phyloP scores from a whole-genome alignment of 2,888 invertebrate species.

The Folsomia manolachei region DNA sequence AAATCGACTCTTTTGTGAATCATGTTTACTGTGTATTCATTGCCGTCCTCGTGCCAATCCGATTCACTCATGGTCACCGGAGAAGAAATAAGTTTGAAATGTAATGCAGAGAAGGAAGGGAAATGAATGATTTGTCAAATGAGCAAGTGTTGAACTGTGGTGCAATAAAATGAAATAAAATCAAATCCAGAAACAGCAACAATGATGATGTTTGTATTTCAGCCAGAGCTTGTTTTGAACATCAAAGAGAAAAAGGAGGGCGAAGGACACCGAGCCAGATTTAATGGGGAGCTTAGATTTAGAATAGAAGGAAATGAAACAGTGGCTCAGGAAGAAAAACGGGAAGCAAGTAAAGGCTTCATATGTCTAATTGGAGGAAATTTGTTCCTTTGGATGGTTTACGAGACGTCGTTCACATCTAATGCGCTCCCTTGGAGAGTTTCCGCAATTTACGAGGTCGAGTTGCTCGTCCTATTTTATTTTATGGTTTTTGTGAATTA shows the following conservation, averaged over 20 bases:
- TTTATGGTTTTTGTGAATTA: too few species aligned
- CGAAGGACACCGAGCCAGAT: not conserved
- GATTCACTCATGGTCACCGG: too few species aligned
- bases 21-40: not conserved
- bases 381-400: conserved; percentile 48
- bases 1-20: not conserved
- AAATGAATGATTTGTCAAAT: not conserved
- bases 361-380: conserved; percentile 50
- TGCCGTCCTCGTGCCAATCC: not conserved
- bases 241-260: too few species aligned
- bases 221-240: not conserved
- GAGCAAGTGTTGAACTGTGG: not conserved
- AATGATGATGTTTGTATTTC: not conserved
- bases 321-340: conserved; percentile 26
- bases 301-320: not conserved
- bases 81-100: too few species aligned
- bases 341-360: conserved; percentile 38
- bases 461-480: too few species aligned
- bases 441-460: not conserved
- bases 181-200: not conserved
- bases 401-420: conserved; percentile 19
- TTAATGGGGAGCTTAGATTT: not conserved
- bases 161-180: not conserved
- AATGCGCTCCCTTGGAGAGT: not conserved
- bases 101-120: not conserved